Percentiles rank a stretch among this genome's conserved stretches.
Evolutionary conservation across 2,888 invertebrate species (phyloP).

Genomic region (Dasysyrphus tricinctus): DNA sequence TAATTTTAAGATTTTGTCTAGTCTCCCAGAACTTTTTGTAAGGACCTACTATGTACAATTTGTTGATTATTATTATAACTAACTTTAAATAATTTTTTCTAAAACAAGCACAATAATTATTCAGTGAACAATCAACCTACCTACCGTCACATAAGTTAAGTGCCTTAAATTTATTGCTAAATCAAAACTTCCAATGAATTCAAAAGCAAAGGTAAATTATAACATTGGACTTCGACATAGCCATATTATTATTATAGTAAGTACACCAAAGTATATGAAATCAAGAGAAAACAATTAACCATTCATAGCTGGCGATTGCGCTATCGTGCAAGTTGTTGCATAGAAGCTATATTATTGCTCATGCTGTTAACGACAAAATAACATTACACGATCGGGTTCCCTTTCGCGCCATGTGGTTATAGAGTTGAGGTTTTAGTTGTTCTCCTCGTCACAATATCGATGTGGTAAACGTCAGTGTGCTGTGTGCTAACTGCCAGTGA

Average conservation of each 20-base stretch:
- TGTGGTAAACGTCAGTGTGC: slow-evolving; percentile 32
- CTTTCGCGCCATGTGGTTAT: slow-evolving; percentile 25
- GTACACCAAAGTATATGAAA: slow-evolving; percentile 5
- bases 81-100: background rate
- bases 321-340: slow-evolving; percentile 53
- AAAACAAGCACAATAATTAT: slow-evolving; percentile 1
- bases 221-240: slow-evolving; percentile 21
- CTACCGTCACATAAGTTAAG: background rate
- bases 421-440: slow-evolving; percentile 8
- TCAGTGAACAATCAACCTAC: background rate
- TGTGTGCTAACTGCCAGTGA: background rate
- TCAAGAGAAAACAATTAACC: slow-evolving; percentile 65
- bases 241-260: slow-evolving; percentile 19
- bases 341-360: slow-evolving; percentile 44
- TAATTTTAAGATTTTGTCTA: no score
- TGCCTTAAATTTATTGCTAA: slow-evolving; percentile 8
- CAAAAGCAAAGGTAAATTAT: slow-evolving; percentile 12
- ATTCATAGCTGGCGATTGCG: slow-evolving; percentile 62
- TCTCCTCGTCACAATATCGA: slow-evolving; percentile 7
- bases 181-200: slow-evolving; percentile 23
- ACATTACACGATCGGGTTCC: slow-evolving; percentile 45
- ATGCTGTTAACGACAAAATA: slow-evolving; percentile 48
- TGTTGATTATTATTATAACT: background rate
- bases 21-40: no score
- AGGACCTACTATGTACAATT: background rate